These are phyloP conservation scores for Denticeps clupeoides DNA, from an alignment of 2,797 vertebrate genomes.

Conservation along the genomic window DNA sequence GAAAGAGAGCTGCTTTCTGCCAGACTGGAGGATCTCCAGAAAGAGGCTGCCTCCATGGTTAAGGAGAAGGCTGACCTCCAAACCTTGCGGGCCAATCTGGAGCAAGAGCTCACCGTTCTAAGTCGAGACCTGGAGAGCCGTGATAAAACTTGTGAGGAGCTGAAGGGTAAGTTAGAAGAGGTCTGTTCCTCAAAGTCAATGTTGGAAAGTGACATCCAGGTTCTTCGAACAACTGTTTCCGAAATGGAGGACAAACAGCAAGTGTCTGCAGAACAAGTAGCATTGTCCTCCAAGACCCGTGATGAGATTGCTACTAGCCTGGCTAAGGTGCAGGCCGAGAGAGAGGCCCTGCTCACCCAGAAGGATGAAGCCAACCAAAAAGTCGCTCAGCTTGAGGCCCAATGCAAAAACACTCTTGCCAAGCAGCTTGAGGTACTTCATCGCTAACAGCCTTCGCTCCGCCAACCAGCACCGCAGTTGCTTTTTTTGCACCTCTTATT, in stretches of 20 bases:
- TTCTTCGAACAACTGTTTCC: constrained; percentile 51
- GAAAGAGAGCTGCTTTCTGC: constrained; percentile 49
- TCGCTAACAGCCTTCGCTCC: constrained; percentile 52
- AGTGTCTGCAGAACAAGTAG: constrained; percentile 46
- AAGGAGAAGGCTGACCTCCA: constrained; percentile 57
- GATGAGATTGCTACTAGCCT: constrained; percentile 60
- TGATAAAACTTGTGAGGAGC: constrained; percentile 40
- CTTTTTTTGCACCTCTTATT: constrained; percentile 47
- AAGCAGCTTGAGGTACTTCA: constrained; percentile 70
- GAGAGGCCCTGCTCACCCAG: constrained; percentile 60
- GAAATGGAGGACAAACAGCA: constrained; percentile 48
- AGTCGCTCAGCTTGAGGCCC: constrained; percentile 66
- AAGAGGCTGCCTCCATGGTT: constrained; percentile 43
- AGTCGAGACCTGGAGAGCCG: constrained; percentile 36
- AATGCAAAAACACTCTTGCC: constrained; percentile 72
- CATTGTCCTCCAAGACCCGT: constrained; percentile 45
- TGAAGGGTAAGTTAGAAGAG: constrained; percentile 43
- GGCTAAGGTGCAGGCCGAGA: constrained; percentile 55
- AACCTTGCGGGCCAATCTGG: constrained; percentile 42
- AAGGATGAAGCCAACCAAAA: constrained; percentile 63
- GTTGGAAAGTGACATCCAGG: constrained; percentile 37
- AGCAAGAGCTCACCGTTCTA: constrained; percentile 54
- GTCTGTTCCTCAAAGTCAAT: constrained; percentile 43
- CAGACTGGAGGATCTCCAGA: constrained; percentile 48
- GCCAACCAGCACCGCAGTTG: constrained; percentile 44